Evolutionary conservation across 1,140 invertebrate species (phyloP), one percentile per base, ranked within the genome.

Genomic region (Hylaeus volcanicus): DNA sequence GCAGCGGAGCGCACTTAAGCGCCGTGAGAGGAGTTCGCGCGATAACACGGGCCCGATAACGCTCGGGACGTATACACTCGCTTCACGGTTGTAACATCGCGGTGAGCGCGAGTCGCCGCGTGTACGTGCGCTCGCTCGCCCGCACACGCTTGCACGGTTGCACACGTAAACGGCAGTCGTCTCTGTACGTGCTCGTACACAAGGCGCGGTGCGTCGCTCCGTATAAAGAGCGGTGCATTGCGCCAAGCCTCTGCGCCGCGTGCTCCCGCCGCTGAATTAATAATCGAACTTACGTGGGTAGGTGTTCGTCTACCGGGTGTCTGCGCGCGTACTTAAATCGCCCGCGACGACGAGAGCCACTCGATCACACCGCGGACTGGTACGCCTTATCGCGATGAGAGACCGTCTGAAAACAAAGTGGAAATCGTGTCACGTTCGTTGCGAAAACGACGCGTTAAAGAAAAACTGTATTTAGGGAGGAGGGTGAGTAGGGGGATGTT

Each of bases 1-100:
- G 64, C 60, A 80, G 48, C 71, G 48, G 48, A 75, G 53, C 65
- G 60, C 72, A 71, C 68, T 79, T 80, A 80, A 87, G 69, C 48
- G 78, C 73, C 72, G 81, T 70, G 81, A 89, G 88, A 83, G 86
- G 83, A 90, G 86, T 83, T 81, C 81, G 78, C 79, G 87, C 87
- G 90, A 91, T 91, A 91, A 91, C 88, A 84, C 68, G 69, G 69
- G 73, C 68, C 87, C 81, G 90, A 91, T 91, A 90, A 90, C 84
- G 89, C 87, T 84, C 74, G 84, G 51, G 84, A 88, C 74, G 82
- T 87, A 85, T 86, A 85, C 81, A 70, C 85, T 73, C 78, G 74
- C 64, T 78, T 66, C 56, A 77, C 58, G 66, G 41, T 60, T 41
- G 81, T 72, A 82, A 81, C 65, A 48, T 79, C 79, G 60, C n/a